Conservation (phyloP, 2,888 invertebrate species). For the Macrophya alboannulata region DNA sequence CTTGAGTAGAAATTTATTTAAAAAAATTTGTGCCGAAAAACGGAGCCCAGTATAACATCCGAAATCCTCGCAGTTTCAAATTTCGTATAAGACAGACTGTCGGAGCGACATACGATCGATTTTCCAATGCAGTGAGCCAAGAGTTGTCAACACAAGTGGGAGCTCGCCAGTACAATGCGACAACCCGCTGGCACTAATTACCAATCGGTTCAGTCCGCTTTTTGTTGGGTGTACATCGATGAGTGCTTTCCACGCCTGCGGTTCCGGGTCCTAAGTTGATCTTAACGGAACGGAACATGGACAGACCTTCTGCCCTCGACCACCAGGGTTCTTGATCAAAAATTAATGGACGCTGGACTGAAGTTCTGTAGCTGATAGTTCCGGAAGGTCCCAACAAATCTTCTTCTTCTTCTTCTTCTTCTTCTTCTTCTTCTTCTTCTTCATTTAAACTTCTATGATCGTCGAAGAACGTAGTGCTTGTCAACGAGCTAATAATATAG, state of each 20-base stretch:
- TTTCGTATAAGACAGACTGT: constrained; percentile 48
- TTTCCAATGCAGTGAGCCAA: constrained; percentile 44
- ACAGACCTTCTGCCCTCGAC: constrained; percentile 2
- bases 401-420: not conserved
- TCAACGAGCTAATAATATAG: constrained; percentile 16
- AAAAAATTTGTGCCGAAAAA: no score
- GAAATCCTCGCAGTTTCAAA: no score
- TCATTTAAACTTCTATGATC: not conserved
- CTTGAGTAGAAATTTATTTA: no score
- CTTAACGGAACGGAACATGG: not conserved
- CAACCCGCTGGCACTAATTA: constrained; percentile 71
- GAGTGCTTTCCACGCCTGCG: constrained; percentile 17
- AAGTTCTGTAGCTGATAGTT: not conserved
- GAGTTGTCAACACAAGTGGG: constrained; percentile 47
- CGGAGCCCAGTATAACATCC: no score
- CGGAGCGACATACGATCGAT: constrained; percentile 38
- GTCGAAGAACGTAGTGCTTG: not conserved
- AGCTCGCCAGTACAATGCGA: constrained; percentile 65
- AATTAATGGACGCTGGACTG: constrained; percentile 16
- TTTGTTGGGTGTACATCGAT: constrained; percentile 35
- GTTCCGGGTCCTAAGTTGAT: not conserved
- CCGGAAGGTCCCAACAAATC: not conserved
- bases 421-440: not conserved
- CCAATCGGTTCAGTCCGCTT: constrained; percentile 69
- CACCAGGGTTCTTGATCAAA: not conserved